phyloP scores from a whole-genome alignment of 2,113 vertebrate species.

The Turdus rufiventris region DNA sequence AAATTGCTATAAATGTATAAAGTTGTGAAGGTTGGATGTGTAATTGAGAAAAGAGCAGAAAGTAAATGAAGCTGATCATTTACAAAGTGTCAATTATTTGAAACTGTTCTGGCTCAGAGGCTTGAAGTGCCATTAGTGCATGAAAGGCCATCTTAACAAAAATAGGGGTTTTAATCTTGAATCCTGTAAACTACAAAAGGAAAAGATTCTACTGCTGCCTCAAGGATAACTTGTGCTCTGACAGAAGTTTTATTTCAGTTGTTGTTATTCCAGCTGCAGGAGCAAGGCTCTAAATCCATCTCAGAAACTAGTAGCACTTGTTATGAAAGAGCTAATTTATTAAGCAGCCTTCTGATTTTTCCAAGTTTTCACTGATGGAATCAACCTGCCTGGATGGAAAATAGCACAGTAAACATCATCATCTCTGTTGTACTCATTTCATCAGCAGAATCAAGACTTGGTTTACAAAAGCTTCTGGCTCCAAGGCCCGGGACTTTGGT shows the following conservation, averaged over 20 bases:
- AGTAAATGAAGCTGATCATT: constrained; percentile 18
- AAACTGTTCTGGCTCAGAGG: background rate
- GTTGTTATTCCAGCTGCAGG: background rate
- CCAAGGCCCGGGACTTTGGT: background rate
- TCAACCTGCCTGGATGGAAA: background rate
- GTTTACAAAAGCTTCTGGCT: background rate
- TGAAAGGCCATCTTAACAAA: background rate
- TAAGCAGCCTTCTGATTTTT: background rate
- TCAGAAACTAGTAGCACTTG: background rate
- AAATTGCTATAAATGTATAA: background rate
- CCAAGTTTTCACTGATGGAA: background rate
- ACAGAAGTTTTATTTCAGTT: background rate
- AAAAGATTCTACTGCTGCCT: background rate
- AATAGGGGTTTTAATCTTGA: background rate
- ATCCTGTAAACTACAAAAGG: background rate
- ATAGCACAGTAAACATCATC: background rate
- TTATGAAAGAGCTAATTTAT: background rate
- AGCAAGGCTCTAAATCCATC: background rate
- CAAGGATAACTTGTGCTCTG: background rate
- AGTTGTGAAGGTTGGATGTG: background rate
- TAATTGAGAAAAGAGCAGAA: background rate
- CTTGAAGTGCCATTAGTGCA: background rate
- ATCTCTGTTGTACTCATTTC: background rate
- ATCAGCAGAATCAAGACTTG: background rate
- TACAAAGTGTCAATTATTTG: constrained; percentile 5